These are phyloP conservation scores for Dasysyrphus albostriatus DNA, from an alignment of 2,888 invertebrate genomes.

Conservation along the genomic window DNA sequence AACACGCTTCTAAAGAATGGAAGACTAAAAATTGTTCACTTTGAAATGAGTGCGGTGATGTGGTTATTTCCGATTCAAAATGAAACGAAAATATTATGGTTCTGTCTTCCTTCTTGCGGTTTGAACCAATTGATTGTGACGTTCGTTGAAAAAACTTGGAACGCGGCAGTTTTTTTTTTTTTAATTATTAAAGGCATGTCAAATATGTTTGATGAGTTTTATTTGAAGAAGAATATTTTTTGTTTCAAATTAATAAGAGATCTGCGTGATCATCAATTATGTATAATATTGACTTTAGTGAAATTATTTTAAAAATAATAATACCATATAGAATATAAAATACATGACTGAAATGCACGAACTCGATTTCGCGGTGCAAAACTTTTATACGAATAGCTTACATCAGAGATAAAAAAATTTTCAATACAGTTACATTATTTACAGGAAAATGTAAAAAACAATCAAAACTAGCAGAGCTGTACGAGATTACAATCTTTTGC, in stretches of 20 bases:
- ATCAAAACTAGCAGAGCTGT: no score
- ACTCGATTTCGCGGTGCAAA: no score
- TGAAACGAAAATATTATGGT: conserved; percentile 3
- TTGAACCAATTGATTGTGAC: conserved; percentile 3
- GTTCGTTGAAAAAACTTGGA: conserved; percentile 4
- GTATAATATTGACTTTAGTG: no score
- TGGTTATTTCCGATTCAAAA: neutral
- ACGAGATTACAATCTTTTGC: no score
- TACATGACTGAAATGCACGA: no score
- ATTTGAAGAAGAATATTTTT: neutral
- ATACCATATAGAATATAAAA: no score
- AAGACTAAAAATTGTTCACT: neutral
- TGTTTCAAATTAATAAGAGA: neutral
- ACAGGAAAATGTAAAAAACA: no score
- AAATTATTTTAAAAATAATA: no score
- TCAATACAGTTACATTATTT: no score
- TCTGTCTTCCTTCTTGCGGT: conserved; percentile 19
- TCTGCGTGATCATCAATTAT: conserved; percentile 1
- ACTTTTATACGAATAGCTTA: no score
- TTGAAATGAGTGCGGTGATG: neutral
- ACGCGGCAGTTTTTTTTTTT: neutral
- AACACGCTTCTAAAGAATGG: neutral
- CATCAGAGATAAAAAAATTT: no score
- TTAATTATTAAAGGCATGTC: neutral
- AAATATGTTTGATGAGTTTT: conserved; percentile 5